These are phyloP conservation scores for Fragum fragum DNA, from an alignment of 2,888 invertebrate species.

Conservation along the genomic window DNA sequence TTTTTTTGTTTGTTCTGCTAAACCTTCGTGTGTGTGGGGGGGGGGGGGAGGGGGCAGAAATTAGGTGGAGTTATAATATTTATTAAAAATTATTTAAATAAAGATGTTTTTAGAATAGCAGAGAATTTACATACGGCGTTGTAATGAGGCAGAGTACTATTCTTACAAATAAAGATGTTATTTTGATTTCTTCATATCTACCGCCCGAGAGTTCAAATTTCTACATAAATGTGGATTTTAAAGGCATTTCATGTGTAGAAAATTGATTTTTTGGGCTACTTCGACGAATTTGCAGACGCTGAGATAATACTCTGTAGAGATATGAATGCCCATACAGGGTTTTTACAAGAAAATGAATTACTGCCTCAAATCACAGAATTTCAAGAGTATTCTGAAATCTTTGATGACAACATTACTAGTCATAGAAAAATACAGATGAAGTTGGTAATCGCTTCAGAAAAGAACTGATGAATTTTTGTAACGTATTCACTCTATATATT, in stretches of 20 bases:
- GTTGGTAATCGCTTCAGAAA: neutral
- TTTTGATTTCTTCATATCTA: neutral
- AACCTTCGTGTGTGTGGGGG: neutral
- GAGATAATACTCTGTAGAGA: conserved; percentile 10
- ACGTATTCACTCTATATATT: neutral
- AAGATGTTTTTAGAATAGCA: neutral
- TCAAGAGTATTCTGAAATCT: neutral
- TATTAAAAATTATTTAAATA: neutral
- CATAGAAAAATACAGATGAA: neutral
- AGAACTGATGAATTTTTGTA: conserved; percentile 18
- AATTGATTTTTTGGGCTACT: neutral
- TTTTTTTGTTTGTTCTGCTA: neutral
- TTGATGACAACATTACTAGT: neutral
- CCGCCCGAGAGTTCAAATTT: neutral
- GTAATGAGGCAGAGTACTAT: neutral
- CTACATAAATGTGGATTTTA: neutral
- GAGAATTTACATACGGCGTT: conserved; percentile 6
- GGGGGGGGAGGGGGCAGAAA: neutral
- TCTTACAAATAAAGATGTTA: neutral
- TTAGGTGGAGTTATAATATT: conserved; percentile 6
- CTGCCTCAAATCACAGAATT: neutral
- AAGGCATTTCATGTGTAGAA: neutral
- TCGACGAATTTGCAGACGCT: neutral
- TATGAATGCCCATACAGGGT: conserved; percentile 12
- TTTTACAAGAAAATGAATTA: neutral